Conservation (phyloP, 2,113 vertebrate genomes). For the Centrocercus urophasianus region DNA sequence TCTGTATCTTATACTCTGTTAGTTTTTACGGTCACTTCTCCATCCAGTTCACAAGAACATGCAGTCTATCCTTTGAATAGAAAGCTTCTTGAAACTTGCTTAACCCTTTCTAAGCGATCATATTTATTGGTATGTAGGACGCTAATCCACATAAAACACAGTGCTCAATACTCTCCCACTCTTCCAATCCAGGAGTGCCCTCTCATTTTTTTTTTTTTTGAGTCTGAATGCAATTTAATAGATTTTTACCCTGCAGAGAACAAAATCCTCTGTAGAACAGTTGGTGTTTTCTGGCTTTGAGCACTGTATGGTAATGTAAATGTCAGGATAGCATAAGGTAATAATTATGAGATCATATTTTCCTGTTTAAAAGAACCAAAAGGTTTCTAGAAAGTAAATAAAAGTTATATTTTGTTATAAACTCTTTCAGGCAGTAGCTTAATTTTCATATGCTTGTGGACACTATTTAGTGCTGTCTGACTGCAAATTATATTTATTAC, state of each 20-base stretch:
- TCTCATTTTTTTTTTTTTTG: not conserved
- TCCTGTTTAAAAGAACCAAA: slow-evolving; percentile 60
- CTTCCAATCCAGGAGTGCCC: not conserved
- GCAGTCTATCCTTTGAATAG: not conserved
- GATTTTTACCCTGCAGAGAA: slow-evolving; percentile 50
- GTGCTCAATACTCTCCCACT: not conserved
- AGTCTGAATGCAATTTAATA: slow-evolving; percentile 34
- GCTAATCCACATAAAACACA: not conserved
- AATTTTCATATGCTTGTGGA: slow-evolving; percentile 1
- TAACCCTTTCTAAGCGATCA: not conserved
- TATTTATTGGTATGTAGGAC: not conserved
- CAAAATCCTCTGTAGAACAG: slow-evolving; percentile 68
- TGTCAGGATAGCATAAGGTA: slow-evolving; percentile 66
- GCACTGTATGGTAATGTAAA: slow-evolving; percentile 65
- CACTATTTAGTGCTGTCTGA: slow-evolving; percentile 21
- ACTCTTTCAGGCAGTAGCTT: slow-evolving; percentile 1
- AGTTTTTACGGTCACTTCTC: not conserved
- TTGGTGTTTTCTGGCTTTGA: slow-evolving; percentile 70
- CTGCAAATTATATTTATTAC: slow-evolving; percentile 13
- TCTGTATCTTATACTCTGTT: not conserved
- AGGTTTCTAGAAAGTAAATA: slow-evolving; percentile 60
- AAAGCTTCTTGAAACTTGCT: not conserved
- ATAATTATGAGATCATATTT: slow-evolving; percentile 69
- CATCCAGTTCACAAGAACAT: rapidly evolving
- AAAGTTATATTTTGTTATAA: slow-evolving; percentile 6